Evolutionary conservation across 2,113 vertebrate species (phyloP), one percentile per base, ranked within the genome.

Genomic region (Oncorhynchus keta): DNA sequence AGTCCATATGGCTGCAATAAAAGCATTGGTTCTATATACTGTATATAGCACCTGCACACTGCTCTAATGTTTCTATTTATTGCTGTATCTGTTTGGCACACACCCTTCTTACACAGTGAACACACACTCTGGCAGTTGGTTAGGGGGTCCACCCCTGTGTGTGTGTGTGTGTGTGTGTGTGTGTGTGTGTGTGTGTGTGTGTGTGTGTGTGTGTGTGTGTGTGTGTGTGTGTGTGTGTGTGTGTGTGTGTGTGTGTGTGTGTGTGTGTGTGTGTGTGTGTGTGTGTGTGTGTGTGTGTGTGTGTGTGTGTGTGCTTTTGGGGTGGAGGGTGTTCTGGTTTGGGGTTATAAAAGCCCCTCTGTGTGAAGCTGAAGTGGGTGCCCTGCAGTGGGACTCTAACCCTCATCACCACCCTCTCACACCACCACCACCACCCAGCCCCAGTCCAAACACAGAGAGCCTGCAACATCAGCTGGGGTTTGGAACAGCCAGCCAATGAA

Each of bases 361-460:
- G 16, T 55, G 16, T 55, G 51, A 55, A 18, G 16, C 51, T 55
- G 14, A 55, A 86, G 84, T 73, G 80, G 78, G 75, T 84, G 85
- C 87, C 87, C 82, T 87, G 87, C 81, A 87, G 87, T 77, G 51
- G 87, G 87, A 78, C 83, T 68, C 87, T 92, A 84, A 89, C 75
- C 84, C 78, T 87, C 22, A 32, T 78, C 72, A n/a, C 67, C 49
- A 68, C 78, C 79, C 84, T 72, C 81, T 49, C 87, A 80, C 80
- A 80, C 87, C 80, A 80, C 86, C 88, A 82, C 79, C 88, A 82
- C 79, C 82, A 81, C 87, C 88, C 87, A 79, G 83, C 88, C 49
- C 73, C n/a, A 84, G 75, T 84, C 88, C 81, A 90, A 89, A 91
- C 89, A 87, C 75, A 83, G 87, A 85, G 82, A 83, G 87, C 77